phyloP scores from a whole-genome alignment of 1,140 invertebrate species.

The Drosophila truncata region DNA sequence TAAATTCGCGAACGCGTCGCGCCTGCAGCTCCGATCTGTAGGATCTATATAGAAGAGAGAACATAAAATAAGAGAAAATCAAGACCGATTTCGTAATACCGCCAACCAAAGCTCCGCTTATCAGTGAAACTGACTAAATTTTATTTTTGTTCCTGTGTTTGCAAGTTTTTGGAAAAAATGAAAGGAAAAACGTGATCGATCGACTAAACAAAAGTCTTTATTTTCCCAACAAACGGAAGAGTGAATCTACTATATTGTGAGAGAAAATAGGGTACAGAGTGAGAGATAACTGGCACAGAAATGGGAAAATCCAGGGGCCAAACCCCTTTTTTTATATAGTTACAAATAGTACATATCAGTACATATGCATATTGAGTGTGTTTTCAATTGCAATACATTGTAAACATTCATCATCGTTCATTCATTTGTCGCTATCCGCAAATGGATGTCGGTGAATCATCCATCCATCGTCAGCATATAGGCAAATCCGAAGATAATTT shows the following conservation, averaged over 20 bases:
- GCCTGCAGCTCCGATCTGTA: constrained; percentile 55
- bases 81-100: constrained; percentile 26
- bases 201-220: neutral
- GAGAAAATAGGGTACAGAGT: constrained; percentile 21
- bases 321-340: constrained; percentile 37
- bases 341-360: neutral
- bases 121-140: constrained; percentile 11
- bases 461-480: constrained; percentile 41
- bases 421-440: constrained; percentile 33
- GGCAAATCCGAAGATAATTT: constrained; percentile 47
- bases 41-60: constrained; percentile 11
- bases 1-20: constrained; percentile 83
- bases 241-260: constrained; percentile 7
- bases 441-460: constrained; percentile 56
- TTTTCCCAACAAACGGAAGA: neutral
- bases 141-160: constrained; percentile 24
- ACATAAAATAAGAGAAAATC: neutral
- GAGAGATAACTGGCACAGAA: constrained; percentile 31
- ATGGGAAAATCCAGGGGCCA: constrained; percentile 37
- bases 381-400: constrained; percentile 36
- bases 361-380: neutral
- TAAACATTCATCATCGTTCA: constrained; percentile 37
- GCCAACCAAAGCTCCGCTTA: constrained; percentile 7
- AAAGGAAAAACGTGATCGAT: constrained; percentile 9
- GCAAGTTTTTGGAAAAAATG: neutral